Evolutionary conservation across 1,140 invertebrate species (phyloP), one percentile per base, ranked within the genome.

Genomic region (Lutraria rhynchaena): DNA sequence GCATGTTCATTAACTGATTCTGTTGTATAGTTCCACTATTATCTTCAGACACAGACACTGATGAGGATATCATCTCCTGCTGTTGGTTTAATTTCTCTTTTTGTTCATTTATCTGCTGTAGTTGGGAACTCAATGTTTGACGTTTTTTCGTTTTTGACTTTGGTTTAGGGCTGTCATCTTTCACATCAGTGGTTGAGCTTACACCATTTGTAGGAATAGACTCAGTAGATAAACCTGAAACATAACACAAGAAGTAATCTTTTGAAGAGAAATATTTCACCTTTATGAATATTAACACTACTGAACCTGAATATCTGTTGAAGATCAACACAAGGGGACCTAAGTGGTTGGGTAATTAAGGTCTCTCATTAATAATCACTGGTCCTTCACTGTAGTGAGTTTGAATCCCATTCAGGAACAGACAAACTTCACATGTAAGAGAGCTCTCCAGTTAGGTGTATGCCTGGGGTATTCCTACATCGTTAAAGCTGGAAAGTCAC

Each of bases 121-220:
- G 69, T 27, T 89, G 89, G 19, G 74, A 53, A 73, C 82, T 86
- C 17, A 89, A 77, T 0, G 86, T 87, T 41, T 89, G 88, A 22
- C 82, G 82, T 46, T 85, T 85, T 51, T 86, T 87, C 19, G 67
- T 75, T 77, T 87, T 87, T 3, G 53, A 74, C 51, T 80, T 74
- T 57, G 78, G 76, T 44, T 83, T 82, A 17, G 78, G 70, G 58
- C 69, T 81, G 19, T 86, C 84, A 22, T 69, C 80, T 17, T 61
- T 65, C 31, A 78, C 73, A 71, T 51, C 69, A 15, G 46, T 60
- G 22, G 69, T 76, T 1, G 71, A 70, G 24, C 60, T 77, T 31
- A 71, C 73, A 31, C 49, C 71, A 71, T 58, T 71, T 27, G 73
- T 77, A 15, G 73, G 57, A 3, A 70, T 51, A 29, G 63, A 77